Percentiles rank a stretch among this genome's conserved stretches.
Conservation (phyloP, 2,113 vertebrate species). For the Paedocypris sp. region DNA sequence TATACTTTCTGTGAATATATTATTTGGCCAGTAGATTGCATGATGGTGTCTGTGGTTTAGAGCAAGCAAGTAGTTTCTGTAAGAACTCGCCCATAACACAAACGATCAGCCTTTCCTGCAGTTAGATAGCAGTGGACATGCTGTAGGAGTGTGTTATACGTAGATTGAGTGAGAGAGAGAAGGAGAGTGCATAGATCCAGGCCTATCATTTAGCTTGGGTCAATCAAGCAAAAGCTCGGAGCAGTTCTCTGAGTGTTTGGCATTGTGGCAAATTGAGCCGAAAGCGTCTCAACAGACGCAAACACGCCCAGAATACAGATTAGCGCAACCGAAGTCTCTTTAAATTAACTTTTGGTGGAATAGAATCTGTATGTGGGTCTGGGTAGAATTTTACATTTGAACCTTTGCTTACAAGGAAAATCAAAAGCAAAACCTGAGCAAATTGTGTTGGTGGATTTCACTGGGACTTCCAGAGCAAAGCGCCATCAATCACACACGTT, state of each 20-base stretch:
- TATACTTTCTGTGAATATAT: too few relatives aligned
- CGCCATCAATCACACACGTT: too few relatives aligned
- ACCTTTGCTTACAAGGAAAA: too few relatives aligned
- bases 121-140: background rate
- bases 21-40: too few relatives aligned
- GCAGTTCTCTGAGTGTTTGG: conserved; percentile 3
- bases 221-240: conserved; percentile 1
- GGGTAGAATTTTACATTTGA: too few relatives aligned
- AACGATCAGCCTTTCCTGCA: background rate
- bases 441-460: too few relatives aligned
- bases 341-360: background rate
- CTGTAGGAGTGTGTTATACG: conserved; percentile 3
- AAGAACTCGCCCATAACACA: background rate
- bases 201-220: conserved; percentile 8
- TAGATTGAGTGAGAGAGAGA: conserved; percentile 1
- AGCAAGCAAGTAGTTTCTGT: background rate
- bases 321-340: background rate
- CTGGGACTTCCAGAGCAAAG: too few relatives aligned
- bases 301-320: conserved; percentile 6
- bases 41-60: background rate
- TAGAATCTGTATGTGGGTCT: background rate
- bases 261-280: conserved; percentile 9
- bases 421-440: too few relatives aligned
- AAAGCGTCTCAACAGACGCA: background rate
- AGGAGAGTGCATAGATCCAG: background rate